Percentiles rank a stretch among this genome's conserved stretches.
Evolutionary conservation across 1,140 invertebrate species (phyloP).

Genomic region (Laupala kohalensis): DNA sequence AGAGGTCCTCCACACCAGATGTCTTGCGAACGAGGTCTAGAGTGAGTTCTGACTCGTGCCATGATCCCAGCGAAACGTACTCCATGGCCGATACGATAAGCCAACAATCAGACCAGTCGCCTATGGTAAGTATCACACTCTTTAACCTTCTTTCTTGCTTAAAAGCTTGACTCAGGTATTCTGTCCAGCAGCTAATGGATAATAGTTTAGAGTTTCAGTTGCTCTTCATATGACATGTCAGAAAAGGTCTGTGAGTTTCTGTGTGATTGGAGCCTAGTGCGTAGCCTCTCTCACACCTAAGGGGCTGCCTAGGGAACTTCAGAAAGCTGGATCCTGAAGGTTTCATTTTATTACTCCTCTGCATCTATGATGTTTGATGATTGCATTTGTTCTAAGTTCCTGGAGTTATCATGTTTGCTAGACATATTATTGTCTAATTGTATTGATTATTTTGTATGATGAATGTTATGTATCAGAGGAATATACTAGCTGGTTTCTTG

Average conservation of each 20-base stretch:
- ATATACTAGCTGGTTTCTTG: neutral
- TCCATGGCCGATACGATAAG: conserved; percentile 28
- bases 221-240: neutral
- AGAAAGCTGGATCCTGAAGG: neutral
- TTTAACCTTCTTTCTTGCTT: neutral
- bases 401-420: too few relatives aligned
- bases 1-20: conserved; percentile 47
- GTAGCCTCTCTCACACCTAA: neutral
- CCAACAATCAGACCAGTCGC: conserved; percentile 46
- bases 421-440: too few relatives aligned
- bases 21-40: conserved; percentile 28
- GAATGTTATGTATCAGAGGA: too few relatives aligned
- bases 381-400: too few relatives aligned
- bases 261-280: neutral
- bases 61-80: conserved; percentile 24
- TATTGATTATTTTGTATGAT: too few relatives aligned
- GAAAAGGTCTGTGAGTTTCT: neutral
- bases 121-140: conserved; percentile 43
- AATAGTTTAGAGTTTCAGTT: neutral
- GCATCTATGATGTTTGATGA: neutral
- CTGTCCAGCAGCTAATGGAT: neutral
- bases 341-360: neutral
- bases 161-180: neutral
- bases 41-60: conserved; percentile 20
- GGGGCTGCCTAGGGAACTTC: neutral